Evolutionary conservation across 2,113 vertebrate species (phyloP), one percentile per base, ranked within the genome.

Genomic region (Myocastor coypus): DNA sequence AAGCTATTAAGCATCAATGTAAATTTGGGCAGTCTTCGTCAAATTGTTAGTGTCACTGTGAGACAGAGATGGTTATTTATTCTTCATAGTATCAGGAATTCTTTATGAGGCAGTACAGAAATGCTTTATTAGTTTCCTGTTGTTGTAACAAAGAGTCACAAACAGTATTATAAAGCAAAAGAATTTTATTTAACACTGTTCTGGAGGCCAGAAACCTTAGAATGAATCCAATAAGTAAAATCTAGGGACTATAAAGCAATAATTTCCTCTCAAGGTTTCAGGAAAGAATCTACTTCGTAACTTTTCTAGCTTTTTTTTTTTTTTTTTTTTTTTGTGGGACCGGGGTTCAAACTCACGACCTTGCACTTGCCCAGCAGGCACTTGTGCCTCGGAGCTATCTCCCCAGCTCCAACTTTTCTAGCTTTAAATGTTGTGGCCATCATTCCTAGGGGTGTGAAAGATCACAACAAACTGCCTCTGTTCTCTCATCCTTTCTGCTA

Each of bases 221-320:
- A 68, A 63, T 68, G 10, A 37, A 1, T 59, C 30, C 68, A 52
- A 22, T 0, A 6, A 13, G 42, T 0, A 68, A 95, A 82, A 78
- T 78, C 17, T 57, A 64, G 8, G 17, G 14, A 2, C 34, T 1
- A 59, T n/a, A 1, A 1, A 55, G 20, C 57, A 11, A 34, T 50
- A 7, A 0, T 19, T 26, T 7, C 3, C 9, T 81, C 1, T 52
- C 1, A 8, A 82, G 3, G 3, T 0, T 83, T 19, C 22, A 37
- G 32, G 12, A 88, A 34, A 77, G 10, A 82, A 55, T 64, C 37
- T 0, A 11, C 73, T 82, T 13, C 46, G n/a, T 52, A 61, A 1
- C 0, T 0, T 90, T 30, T n/a, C n/a, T n/a, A n/a, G n/a, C n/a
- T n/a, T n/a, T n/a, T n/a, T n/a, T n/a, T n/a, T n/a, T n/a, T n/a